phyloP scores from a whole-genome alignment of 2,888 invertebrate genomes.

The Lycaena phlaeas region DNA sequence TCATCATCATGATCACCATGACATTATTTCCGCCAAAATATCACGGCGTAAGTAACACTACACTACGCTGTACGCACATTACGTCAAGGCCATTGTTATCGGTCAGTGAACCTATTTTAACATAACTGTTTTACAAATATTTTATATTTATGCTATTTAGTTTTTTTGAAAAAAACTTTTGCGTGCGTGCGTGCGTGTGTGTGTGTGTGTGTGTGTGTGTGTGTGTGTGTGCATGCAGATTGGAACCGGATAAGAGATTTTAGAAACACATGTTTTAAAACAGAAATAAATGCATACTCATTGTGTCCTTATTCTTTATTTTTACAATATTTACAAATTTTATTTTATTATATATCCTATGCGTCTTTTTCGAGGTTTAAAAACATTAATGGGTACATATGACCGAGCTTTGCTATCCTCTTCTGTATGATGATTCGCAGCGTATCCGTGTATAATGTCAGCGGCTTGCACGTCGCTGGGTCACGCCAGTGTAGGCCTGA shows the following conservation, averaged over 20 bases:
- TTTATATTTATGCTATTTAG: no score
- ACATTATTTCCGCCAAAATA: no score
- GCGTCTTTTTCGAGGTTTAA: constrained; percentile 49
- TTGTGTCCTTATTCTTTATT: background rate
- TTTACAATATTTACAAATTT: background rate
- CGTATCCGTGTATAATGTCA: constrained; percentile 84
- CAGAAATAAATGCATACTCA: background rate
- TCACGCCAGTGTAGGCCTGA: constrained; percentile 83
- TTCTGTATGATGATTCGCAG: constrained; percentile 85
- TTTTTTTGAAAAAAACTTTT: no score
- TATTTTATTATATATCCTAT: constrained; percentile 4
- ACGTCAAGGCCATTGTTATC: no score
- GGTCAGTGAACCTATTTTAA: no score
- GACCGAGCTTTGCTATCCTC: constrained; percentile 82
- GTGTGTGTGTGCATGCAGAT: no score
- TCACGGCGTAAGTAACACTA: no score
- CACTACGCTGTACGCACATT: no score
- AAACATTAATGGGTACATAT: constrained; percentile 85
- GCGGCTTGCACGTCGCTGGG: constrained; percentile 78
- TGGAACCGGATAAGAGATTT: background rate
- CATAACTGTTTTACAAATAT: no score
- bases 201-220: no score
- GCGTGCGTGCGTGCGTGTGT: no score
- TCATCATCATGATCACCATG: no score
- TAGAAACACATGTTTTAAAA: background rate